Evolutionary conservation across 2,888 invertebrate genomes (phyloP).

Genomic region (Drosophila cracens): DNA sequence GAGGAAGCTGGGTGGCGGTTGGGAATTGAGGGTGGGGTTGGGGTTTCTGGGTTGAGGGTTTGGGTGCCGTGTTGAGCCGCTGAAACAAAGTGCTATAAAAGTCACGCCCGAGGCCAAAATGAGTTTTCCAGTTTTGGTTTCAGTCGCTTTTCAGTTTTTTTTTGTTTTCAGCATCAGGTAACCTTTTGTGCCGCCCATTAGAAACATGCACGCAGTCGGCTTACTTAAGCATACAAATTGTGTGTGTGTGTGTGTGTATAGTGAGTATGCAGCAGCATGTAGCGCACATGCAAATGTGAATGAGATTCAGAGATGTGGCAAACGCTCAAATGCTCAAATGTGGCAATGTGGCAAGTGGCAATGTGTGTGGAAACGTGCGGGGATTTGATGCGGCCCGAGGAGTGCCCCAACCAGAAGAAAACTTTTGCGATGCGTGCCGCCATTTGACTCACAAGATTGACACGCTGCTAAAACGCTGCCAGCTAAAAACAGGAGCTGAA

Average conservation of each 20-base stretch:
- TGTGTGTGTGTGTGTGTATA: conserved; percentile 8
- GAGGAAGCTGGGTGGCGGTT: background rate
- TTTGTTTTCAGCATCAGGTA: conserved; percentile 71
- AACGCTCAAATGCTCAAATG: conserved; percentile 7
- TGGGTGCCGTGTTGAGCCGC: conserved; percentile 9
- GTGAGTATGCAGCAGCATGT: conserved; percentile 14
- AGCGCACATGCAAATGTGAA: conserved; percentile 64
- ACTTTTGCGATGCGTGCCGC: conserved; percentile 76
- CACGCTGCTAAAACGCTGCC: conserved; percentile 72
- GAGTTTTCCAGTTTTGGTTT: conserved; percentile 72
- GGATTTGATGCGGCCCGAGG: conserved; percentile 53
- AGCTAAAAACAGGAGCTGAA: conserved; percentile 16
- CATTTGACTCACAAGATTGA: conserved; percentile 77
- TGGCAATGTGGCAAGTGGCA: conserved; percentile 64
- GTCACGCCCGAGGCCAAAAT: conserved; percentile 77
- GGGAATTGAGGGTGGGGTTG: background rate
- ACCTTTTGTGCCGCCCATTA: conserved; percentile 78
- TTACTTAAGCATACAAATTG: conserved; percentile 74
- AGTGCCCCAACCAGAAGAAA: conserved; percentile 39
- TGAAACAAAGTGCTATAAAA: conserved; percentile 75
- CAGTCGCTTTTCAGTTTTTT: conserved; percentile 28
- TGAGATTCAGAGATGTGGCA: conserved; percentile 57
- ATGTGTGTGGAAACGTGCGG: conserved; percentile 73
- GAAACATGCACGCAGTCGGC: conserved; percentile 78
- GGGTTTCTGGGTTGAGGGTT: background rate